phyloP scores from a whole-genome alignment of 2,113 vertebrate species.

The Ochotona curzoniae region DNA sequence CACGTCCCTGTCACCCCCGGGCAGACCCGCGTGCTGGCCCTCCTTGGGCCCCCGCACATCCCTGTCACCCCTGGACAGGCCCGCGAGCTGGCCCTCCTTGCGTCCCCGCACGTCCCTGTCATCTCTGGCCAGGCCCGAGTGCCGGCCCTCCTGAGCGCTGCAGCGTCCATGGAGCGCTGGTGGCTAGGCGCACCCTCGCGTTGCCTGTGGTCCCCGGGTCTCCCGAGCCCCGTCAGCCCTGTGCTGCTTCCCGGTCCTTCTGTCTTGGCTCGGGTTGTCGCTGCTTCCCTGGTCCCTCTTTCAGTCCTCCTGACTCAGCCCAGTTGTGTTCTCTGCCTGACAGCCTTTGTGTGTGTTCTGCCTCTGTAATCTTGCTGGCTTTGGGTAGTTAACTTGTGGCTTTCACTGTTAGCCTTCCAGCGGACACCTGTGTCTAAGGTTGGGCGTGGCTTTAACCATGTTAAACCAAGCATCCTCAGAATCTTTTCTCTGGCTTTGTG shows the following conservation, averaged over 20 bases:
- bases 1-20: too few species aligned
- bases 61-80: too few species aligned
- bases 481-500: neutral
- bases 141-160: too few species aligned
- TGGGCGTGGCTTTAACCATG: neutral
- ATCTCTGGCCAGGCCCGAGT: too few species aligned
- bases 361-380: neutral
- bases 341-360: neutral
- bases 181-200: too few species aligned
- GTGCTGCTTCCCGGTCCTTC: neutral
- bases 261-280: neutral
- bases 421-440: neutral
- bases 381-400: neutral
- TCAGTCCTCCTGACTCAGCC: neutral
- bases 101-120: too few species aligned
- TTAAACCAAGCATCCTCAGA: neutral
- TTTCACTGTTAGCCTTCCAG: neutral
- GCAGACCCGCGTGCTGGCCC: too few species aligned
- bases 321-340: neutral
- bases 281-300: neutral
- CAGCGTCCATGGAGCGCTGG: too few species aligned
- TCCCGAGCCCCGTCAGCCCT: too few species aligned
- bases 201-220: too few species aligned
- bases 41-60: too few species aligned
- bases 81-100: too few species aligned